phyloP scores from a whole-genome alignment of 2,113 vertebrate species.

The Galemys pyrenaicus region DNA sequence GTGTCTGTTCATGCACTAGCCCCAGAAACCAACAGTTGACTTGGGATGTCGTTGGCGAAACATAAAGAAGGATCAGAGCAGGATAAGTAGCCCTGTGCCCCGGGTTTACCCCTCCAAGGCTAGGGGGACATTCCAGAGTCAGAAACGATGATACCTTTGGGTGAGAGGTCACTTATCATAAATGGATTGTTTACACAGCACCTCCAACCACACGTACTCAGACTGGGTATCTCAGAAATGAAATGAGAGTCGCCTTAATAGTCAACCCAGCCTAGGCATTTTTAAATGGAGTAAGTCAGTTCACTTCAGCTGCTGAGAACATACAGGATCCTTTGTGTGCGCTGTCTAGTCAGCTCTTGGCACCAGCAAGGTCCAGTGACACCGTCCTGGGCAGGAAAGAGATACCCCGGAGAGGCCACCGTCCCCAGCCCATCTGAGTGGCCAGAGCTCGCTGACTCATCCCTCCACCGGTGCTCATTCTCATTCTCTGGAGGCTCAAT shows the following conservation, averaged over 20 bases:
- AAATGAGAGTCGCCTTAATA: neutral
- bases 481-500: neutral
- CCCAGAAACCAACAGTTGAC: neutral
- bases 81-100: no score
- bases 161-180: neutral
- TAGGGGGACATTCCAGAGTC: neutral
- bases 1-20: neutral
- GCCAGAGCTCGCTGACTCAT: conserved; percentile 33
- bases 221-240: neutral
- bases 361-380: rapidly evolving
- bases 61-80: neutral
- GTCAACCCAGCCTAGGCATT: neutral
- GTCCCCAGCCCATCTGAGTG: no score
- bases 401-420: neutral
- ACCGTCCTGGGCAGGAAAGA: no score
- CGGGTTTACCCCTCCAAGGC: neutral
- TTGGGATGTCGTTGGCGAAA: neutral
- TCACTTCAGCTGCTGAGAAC: no score
- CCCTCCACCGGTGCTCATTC: neutral
- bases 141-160: neutral
- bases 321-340: neutral
- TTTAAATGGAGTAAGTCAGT: neutral
- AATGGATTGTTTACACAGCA: neutral
- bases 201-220: neutral
- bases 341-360: neutral